These are phyloP conservation scores for Cherax destructor DNA, from an alignment of 1,140 invertebrate genomes.

Conservation along the genomic window DNA sequence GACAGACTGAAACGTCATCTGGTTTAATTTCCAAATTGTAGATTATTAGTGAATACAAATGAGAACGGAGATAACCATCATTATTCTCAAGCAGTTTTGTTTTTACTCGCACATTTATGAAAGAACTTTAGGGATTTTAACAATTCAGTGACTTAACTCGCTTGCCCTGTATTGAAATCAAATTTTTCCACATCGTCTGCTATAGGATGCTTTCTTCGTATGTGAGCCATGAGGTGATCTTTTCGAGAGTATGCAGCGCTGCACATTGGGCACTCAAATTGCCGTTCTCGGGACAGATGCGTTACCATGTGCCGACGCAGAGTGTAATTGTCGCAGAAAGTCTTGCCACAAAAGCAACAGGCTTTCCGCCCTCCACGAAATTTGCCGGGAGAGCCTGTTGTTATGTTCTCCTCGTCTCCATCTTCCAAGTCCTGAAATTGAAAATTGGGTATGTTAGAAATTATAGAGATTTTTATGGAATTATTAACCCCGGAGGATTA, in stretches of 20 bases:
- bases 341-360: constrained; percentile 69
- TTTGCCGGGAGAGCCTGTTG: constrained; percentile 55
- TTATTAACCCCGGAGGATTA: no score
- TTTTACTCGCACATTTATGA: constrained; percentile 22
- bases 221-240: constrained; percentile 70
- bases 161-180: constrained; percentile 56
- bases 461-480: not conserved
- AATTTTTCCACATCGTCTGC: constrained; percentile 52
- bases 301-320: constrained; percentile 68
- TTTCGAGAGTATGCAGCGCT: constrained; percentile 67
- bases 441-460: not conserved
- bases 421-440: constrained; percentile 57
- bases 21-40: no score
- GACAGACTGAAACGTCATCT: not conserved
- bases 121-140: not conserved
- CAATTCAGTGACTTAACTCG: constrained; percentile 28
- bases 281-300: constrained; percentile 59
- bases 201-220: constrained; percentile 63
- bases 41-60: not conserved
- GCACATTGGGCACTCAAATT: constrained; percentile 66
- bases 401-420: constrained; percentile 53
- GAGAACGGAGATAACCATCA: constrained; percentile 10
- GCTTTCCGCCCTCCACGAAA: constrained; percentile 63
- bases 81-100: not conserved
- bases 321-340: constrained; percentile 69